These are phyloP conservation scores for Reticulitermes speratus DNA, from an alignment of 1,140 invertebrate species.

Conservation along the genomic window DNA sequence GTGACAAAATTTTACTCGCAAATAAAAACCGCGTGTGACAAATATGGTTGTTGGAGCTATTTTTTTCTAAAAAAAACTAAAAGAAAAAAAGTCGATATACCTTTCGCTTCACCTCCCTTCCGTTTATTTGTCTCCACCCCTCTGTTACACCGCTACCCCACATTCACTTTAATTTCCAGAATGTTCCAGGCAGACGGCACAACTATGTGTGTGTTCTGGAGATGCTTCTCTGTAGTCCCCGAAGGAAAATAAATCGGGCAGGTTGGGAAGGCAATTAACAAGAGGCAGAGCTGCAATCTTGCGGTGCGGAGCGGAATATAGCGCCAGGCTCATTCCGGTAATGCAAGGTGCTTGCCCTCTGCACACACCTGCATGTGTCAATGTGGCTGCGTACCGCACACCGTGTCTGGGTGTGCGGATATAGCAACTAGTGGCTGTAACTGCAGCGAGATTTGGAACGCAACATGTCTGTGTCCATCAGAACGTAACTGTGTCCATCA, in stretches of 20 bases:
- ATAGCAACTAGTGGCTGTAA: no score
- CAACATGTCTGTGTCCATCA: no score
- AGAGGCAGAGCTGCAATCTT: slow-evolving; percentile 18
- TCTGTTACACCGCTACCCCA: background rate
- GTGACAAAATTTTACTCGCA: background rate
- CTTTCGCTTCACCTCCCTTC: background rate
- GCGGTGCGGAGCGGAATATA: background rate
- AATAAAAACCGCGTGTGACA: slow-evolving; percentile 3
- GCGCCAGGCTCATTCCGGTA: slow-evolving; percentile 20
- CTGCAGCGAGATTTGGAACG: no score
- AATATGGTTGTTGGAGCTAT: background rate
- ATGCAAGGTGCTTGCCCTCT: slow-evolving; percentile 13
- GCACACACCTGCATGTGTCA: background rate
- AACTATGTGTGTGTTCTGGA: background rate
- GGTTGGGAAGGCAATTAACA: slow-evolving; percentile 20
- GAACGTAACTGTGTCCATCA: no score
- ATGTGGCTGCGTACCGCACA: no score
- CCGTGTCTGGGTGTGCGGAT: no score
- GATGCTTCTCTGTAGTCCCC: slow-evolving; percentile 9
- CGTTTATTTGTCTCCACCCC: background rate
- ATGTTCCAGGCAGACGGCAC: background rate
- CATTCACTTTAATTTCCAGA: slow-evolving; percentile 1
- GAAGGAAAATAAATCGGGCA: slow-evolving; percentile 28
- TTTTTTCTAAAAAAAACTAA: background rate
- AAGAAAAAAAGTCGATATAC: background rate